Percentiles rank a stretch among this genome's conserved stretches.
Conservation (phyloP, 2,888 invertebrate genomes). For the Spatulosminthurus flaviceps region DNA sequence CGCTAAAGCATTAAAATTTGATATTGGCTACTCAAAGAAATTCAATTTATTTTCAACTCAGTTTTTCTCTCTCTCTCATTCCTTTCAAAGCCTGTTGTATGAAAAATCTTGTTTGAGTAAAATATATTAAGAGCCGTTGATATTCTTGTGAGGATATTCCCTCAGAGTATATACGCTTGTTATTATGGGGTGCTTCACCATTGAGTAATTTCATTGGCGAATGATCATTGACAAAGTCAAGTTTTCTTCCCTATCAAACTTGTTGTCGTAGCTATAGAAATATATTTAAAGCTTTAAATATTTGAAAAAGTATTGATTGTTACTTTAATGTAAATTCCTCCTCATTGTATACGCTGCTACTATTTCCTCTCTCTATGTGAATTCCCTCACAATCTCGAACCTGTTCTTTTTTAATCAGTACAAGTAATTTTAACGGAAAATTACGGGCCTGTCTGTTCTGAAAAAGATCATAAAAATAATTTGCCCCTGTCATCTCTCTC, state of each 20-base stretch:
- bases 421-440: neutral
- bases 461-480: neutral
- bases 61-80: too few relatives aligned
- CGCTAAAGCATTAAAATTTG: neutral
- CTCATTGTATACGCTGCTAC: neutral
- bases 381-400: constrained; percentile 1
- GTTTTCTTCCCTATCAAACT: neutral
- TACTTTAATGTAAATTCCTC: neutral
- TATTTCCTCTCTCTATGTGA: neutral
- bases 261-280: neutral
- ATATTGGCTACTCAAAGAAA: neutral
- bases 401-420: constrained; percentile 18
- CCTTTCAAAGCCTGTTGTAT: neutral
- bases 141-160: neutral
- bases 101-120: neutral
- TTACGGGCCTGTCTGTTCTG: neutral
- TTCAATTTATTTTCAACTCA: neutral
- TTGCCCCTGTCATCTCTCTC: neutral
- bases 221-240: neutral
- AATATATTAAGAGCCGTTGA: neutral
- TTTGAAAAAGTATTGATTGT: neutral
- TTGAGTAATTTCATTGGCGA: neutral
- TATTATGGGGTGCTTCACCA: neutral
- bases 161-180: neutral
- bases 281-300: too few relatives aligned